Conservation (phyloP, 2,888 invertebrate species). For the Orchesellides sinensis region DNA sequence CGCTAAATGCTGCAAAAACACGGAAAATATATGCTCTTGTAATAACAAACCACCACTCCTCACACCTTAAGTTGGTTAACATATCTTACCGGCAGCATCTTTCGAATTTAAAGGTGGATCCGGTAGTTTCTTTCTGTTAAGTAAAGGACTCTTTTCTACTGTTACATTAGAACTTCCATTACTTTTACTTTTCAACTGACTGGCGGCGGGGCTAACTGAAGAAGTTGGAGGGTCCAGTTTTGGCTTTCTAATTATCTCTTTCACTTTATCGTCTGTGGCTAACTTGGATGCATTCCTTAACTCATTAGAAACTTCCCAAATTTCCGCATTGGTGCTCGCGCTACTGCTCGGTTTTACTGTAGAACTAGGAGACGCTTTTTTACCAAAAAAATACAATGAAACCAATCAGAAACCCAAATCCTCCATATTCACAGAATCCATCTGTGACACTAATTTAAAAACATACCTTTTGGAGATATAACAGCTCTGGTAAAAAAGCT, state of each 20-base stretch:
- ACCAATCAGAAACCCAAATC: too few species aligned
- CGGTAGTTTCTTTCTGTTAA: constrained; percentile 33
- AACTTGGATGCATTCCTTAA: constrained; percentile 69
- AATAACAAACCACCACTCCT: too few species aligned
- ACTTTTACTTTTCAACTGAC: too few species aligned
- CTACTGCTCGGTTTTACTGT: not conserved
- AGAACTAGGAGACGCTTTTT: not conserved
- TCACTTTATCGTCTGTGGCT: constrained; percentile 61
- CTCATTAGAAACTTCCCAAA: constrained; percentile 76
- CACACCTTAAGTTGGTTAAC: too few species aligned
- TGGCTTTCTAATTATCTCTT: constrained; percentile 51
- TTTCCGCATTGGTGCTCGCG: constrained; percentile 48
- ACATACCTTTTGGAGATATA: constrained; percentile 13
- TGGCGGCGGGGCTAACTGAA: not conserved
- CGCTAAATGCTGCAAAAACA: too few species aligned
- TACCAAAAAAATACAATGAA: not conserved
- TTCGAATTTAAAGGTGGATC: constrained; percentile 10
- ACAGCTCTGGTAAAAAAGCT: constrained; percentile 79
- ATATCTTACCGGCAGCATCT: not conserved
- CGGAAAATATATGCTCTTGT: too few species aligned
- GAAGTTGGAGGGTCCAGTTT: constrained; percentile 73
- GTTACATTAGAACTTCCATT: not conserved
- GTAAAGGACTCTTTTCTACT: constrained; percentile 7
- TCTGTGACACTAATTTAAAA: too few species aligned
- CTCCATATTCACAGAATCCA: too few species aligned